A percentile compares a stretch with the other conserved stretches of the same genome.
phyloP scores from a whole-genome alignment of 92 coral and sea anemone genomes.

The Blastomussa wellsi region DNA sequence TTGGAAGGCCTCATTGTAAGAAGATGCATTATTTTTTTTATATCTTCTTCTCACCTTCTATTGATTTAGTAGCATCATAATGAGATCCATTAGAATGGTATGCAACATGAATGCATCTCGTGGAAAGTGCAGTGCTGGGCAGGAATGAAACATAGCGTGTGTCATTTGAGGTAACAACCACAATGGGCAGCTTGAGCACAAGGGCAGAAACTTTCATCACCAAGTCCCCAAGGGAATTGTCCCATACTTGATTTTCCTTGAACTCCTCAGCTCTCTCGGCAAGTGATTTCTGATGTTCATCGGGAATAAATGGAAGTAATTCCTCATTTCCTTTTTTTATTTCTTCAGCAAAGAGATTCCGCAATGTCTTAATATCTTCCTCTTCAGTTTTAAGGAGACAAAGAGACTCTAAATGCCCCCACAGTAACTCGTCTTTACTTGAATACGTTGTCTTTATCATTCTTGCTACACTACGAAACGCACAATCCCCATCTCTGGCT shows the following conservation, averaged over 20 bases:
- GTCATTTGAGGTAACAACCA: too few species aligned
- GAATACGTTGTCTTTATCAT: slow-evolving; percentile 15
- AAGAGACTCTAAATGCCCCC: slow-evolving; percentile 10
- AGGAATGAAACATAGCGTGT: too few species aligned
- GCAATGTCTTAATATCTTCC: slow-evolving; percentile 13
- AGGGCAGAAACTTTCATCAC: slow-evolving; percentile 36
- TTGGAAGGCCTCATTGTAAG: too few species aligned
- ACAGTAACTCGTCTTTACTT: background rate
- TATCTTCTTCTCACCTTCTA: too few species aligned
- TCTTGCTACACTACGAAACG: slow-evolving; percentile 28
- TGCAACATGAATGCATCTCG: too few species aligned
- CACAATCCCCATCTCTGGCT: slow-evolving; percentile 36
- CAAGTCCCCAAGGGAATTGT: slow-evolving; percentile 43
- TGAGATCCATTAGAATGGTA: too few species aligned
- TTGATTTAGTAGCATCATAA: too few species aligned
- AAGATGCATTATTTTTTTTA: too few species aligned
- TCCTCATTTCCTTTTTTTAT: slow-evolving; percentile 12
- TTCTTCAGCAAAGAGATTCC: slow-evolving; percentile 33
- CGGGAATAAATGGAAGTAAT: slow-evolving; percentile 11
- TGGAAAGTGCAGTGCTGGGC: too few species aligned
- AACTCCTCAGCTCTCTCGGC: slow-evolving; percentile 13
- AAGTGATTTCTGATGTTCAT: slow-evolving; percentile 10
- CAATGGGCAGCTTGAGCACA: too few species aligned
- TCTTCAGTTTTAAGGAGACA: slow-evolving; percentile 19
- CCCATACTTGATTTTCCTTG: slow-evolving; percentile 30